Base-by-base conservation (phyloP, 2,888 invertebrate species). In the Pardosa pseudoannulata region DNA sequence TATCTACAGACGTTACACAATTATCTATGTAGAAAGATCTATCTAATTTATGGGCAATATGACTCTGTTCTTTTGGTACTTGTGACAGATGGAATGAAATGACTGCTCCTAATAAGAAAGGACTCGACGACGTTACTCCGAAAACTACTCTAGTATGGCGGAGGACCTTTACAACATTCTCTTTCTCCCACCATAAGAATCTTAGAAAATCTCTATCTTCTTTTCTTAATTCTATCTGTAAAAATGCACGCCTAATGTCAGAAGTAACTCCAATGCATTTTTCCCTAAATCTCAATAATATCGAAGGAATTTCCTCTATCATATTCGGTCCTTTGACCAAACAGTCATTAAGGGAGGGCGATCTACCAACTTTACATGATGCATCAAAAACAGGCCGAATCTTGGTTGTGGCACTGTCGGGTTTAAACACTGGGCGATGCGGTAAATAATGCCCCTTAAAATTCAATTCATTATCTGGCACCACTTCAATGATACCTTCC, bases 391-490 rank as follows among this genome's bases (percentile, higher is more conserved):
- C 89, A 3, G 90, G 89, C 29, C 89, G 70, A 2, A 89, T 75
- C 39, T 81, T 80, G n/a, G 90, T 90, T 0, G 89, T 89, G 2
- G 41, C 1, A 65, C 87, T 87, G 1, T 85, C 74, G 5, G 75
- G 56, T 50, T 90, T 90, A 6, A 89, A 28, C 6, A 90, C 89
- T 0, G 87, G 88, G 19, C 89, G 86, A 80, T 90, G 90, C 1
- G 71, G 41, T 3, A 72, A n/a, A n/a, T 72, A 72, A 23, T 72
- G 50, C 3, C 72, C 72, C 39, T 50, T 46, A 50, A 6, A n/a
- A n/a, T 36, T 41, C 29, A 28, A 13, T 46, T 74, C 32, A 41
- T 39, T 6, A 3, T 67, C 16, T 64, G 28, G 19, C 27, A 36
- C 19, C 1, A 19, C 39, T 65, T 65, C 65, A 29, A 65, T 29